Evolutionary conservation across 2,797 vertebrate species (phyloP), one percentile per base, ranked within the genome.

Genomic region (Melanotaenia parkinsoni): DNA sequence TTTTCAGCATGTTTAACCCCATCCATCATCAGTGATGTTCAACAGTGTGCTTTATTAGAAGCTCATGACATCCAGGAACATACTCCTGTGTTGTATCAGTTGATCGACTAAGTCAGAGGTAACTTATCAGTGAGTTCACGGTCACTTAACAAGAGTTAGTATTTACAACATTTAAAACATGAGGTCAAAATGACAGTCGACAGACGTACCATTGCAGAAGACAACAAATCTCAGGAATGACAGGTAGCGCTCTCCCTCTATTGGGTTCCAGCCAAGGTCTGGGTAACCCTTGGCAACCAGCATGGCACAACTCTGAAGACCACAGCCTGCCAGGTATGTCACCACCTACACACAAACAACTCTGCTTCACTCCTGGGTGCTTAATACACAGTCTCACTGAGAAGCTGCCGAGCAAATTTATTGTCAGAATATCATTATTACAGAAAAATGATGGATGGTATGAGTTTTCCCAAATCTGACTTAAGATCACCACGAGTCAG

Each of bases 191-290:
- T 50, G 28, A 38, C 45, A 59, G 59, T 35, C 0, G 7, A 92
- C 95, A 79, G 22, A 93, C 95, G 79, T 92, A 99, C 98, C 96
- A 63, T 99, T 99, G 74, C 97, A 97, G 92, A 99, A 99, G 87
- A 99, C 98, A 1, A 94, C 97, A 83, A 99, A 99, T 74, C 98
- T 94, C 88, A 99, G 89, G 93, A 99, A 99, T 24, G 97, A 97
- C 65, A 99, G 94, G 82, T 98, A 99, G 54, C 98, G 98, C 86
- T 99, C 98, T 63, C 97, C 98, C 89, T 99, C 98, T 50, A 98
- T 98, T 35, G 98, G 98, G 91, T 99, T 99, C 98, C 98, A 99
- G 83, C 98, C 97, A 10, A 99, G 92, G 56, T 99, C 98, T 56
- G 98, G 98, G 89, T 99, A 99, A 63, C 98, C 98, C 88, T 96